Evolutionary conservation across 2,113 vertebrate genomes (phyloP).

Genomic region (Nyctibius bracteatus): DNA sequence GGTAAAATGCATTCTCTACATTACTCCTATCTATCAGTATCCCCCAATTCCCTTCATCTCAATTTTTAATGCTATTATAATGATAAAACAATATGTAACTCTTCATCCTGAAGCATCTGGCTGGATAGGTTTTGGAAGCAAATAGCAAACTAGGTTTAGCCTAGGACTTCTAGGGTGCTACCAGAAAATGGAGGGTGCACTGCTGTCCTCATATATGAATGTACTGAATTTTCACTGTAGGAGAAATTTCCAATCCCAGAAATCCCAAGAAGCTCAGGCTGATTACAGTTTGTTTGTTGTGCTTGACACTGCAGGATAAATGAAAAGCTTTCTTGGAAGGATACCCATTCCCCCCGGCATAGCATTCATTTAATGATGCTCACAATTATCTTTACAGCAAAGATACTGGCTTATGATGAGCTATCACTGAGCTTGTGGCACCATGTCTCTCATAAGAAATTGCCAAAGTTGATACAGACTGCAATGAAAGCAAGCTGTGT

Average conservation of each 20-base stretch:
- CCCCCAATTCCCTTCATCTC: not conserved
- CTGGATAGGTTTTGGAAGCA: not conserved
- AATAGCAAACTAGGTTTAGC: not conserved
- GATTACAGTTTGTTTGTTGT: constrained; percentile 37
- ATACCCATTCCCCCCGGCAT: constrained; percentile 7
- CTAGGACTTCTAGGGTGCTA: not conserved
- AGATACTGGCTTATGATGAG: constrained; percentile 14
- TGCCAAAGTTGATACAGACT: not conserved
- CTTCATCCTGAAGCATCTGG: not conserved
- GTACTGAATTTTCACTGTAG: not conserved
- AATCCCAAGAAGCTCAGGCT: constrained; percentile 28
- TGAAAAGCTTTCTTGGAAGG: constrained; percentile 46
- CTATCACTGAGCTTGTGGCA: not conserved
- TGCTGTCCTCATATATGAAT: not conserved
- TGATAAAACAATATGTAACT: not conserved
- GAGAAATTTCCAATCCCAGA: not conserved
- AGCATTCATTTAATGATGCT: constrained; percentile 17
- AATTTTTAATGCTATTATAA: not conserved
- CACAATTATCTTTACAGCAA: constrained; percentile 48
- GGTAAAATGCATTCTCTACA: not conserved
- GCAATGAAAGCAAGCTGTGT: not conserved
- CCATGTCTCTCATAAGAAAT: not conserved
- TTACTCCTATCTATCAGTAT: not conserved
- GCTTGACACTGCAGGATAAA: constrained; percentile 30
- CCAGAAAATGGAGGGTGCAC: not conserved